Percentiles rank a stretch among this genome's conserved stretches.
Evolutionary conservation across 2,113 vertebrate species (phyloP).

Genomic region (Protomyctophum bolini): DNA sequence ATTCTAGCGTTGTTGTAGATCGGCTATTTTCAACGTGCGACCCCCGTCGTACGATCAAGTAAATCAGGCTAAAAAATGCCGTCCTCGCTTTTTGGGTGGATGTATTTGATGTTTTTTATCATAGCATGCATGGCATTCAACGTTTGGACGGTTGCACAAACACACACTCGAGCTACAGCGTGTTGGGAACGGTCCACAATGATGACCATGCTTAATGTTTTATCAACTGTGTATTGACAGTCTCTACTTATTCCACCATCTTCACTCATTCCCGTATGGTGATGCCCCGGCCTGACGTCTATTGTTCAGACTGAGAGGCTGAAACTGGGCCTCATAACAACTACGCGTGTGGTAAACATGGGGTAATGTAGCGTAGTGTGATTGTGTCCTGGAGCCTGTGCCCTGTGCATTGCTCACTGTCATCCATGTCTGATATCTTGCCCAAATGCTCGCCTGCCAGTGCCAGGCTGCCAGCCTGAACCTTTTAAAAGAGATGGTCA

Average conservation of each 20-base stretch:
- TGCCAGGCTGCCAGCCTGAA: too few species aligned
- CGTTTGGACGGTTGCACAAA: constrained; percentile 14
- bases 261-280: too few species aligned
- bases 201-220: too few species aligned
- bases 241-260: too few species aligned
- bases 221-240: too few species aligned
- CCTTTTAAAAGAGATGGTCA: too few species aligned
- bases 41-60: background rate
- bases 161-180: too few species aligned
- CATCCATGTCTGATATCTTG: too few species aligned
- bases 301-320: background rate
- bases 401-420: background rate
- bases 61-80: background rate
- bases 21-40: accelerated
- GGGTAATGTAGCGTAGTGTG: background rate
- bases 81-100: constrained; percentile 10
- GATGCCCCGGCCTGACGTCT: background rate
- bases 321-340: background rate
- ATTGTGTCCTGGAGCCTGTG: background rate
- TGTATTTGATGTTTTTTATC: constrained; percentile 37
- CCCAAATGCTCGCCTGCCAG: too few species aligned
- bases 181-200: too few species aligned
- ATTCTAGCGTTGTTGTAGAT: background rate
- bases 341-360: background rate
- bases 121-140: constrained; percentile 1